Base-by-base conservation (phyloP, 1,140 invertebrate genomes). In the Zaprionus gabonicus region DNA sequence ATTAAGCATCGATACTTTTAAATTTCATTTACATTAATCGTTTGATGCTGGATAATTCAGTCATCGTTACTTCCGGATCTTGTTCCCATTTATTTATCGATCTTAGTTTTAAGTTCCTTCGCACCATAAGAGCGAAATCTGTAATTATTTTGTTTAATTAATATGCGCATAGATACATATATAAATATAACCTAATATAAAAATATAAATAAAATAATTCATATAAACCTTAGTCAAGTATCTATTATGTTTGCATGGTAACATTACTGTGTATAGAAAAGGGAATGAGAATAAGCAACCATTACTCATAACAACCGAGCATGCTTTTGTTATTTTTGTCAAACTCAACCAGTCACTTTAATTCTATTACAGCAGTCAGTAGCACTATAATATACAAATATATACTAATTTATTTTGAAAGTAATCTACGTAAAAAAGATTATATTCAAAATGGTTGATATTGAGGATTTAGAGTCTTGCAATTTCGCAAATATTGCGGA, bases 401-500 rank as follows among this genome's bases (percentile, higher is more conserved):
- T 17, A 41, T 28, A 66, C 51, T 57, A 34, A 15, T 57, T 71
- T 71, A 71, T 71, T 73, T 73, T 34, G 9, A 20, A 31, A 53
- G 15, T 12, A 20, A 28, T 17, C 13, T 25, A 17, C 4, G 23
- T 1, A 15, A 27, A 56, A 38, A 17, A 51, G 3, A 51, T 59
- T 46, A 20, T 53, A 25, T 15, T 27, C 3, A 23, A 65, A 31
- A 87, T 88, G 84, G 23, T 49, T 13, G 55, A 75, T 7, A 34
- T 10, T 7, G 75, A 81, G 20, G 78, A 84, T 28, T 57, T 67
- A 13, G 81, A 71, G 4, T 75, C 72, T 1, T 90, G 86, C 28
- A 82, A 83, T 10, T 87, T 83, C 41, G 73, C 62, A 15, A 73
- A 81, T 57, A 64, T 66, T 7, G 57, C 51, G 34, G 80, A 78